Conservation (phyloP, 2,113 vertebrate genomes). For the Rattus rattus region DNA sequence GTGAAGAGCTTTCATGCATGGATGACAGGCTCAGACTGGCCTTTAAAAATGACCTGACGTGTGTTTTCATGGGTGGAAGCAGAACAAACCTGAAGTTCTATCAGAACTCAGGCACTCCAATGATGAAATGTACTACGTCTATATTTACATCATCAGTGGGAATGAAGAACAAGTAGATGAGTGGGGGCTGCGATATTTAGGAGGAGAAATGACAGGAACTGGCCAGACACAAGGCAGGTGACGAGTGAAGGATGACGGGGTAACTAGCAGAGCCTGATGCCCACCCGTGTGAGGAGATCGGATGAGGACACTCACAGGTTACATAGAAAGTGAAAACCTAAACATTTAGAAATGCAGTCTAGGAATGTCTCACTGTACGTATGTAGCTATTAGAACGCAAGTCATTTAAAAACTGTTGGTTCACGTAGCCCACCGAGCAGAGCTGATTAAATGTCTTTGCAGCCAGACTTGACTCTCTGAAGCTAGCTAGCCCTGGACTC, state of each 20-base stretch:
- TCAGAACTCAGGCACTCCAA: background rate
- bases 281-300: conserved; percentile 13
- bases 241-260: background rate
- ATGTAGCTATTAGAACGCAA: background rate
- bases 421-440: background rate
- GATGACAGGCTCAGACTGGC: background rate
- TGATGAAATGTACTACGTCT: conserved; percentile 20
- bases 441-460: conserved; percentile 6
- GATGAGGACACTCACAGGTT: background rate
- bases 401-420: background rate
- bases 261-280: background rate
- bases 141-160: background rate
- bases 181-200: background rate
- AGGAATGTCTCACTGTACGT: background rate
- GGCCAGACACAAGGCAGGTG: background rate
- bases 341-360: background rate
- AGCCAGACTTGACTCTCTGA: background rate
- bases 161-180: background rate
- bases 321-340: conserved; percentile 29
- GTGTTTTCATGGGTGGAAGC: background rate
- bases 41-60: conserved; percentile 47
- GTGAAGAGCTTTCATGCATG: background rate
- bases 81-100: background rate
- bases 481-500: background rate
- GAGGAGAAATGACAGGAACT: background rate